Percentiles rank a stretch among this genome's conserved stretches.
Evolutionary conservation across 1,140 invertebrate genomes (phyloP).

Genomic region (Hydropsyche tenuis): DNA sequence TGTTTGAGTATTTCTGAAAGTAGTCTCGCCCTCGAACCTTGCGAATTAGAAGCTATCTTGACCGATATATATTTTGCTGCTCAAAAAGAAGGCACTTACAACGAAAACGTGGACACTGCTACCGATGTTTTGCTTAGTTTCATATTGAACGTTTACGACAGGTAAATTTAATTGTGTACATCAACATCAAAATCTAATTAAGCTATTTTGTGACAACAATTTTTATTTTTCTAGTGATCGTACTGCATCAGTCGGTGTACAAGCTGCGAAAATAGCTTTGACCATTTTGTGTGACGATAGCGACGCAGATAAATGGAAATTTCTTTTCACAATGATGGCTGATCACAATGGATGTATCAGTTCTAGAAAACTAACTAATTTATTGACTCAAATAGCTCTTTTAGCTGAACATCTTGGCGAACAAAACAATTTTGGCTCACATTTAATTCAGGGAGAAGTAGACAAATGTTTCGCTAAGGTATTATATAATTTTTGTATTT

Average conservation of each 20-base stretch:
- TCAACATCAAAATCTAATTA: no score
- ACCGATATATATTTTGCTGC: conserved; percentile 71
- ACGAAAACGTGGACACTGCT: conserved; percentile 64
- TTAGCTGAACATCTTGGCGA: conserved; percentile 67
- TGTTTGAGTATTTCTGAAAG: conserved; percentile 67
- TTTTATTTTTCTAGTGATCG: conserved; percentile 36
- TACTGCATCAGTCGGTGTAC: conserved; percentile 55
- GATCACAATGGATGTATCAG: conserved; percentile 72
- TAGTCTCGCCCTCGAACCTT: conserved; percentile 64
- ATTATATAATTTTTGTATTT: conserved; percentile 36
- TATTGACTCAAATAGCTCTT: conserved; percentile 64
- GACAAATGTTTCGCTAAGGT: conserved; percentile 70
- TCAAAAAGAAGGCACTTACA: conserved; percentile 64
- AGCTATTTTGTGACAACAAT: no score
- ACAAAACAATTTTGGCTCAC: conserved; percentile 62
- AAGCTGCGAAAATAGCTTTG: conserved; percentile 69
- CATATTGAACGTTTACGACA: conserved; percentile 70
- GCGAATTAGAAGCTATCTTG: conserved; percentile 68
- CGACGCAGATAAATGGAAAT: conserved; percentile 70
- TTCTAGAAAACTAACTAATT: conserved; percentile 62
- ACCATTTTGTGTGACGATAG: conserved; percentile 66
- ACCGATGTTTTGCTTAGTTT: conserved; percentile 68
- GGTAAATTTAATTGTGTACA: no score
- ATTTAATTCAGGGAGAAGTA: conserved; percentile 64
- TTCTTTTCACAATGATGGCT: conserved; percentile 68